Percentiles rank a stretch among this genome's conserved stretches.
These are phyloP conservation scores for Bathynomus jamesi DNA, from an alignment of 1,140 invertebrate species.

Conservation along the genomic window DNA sequence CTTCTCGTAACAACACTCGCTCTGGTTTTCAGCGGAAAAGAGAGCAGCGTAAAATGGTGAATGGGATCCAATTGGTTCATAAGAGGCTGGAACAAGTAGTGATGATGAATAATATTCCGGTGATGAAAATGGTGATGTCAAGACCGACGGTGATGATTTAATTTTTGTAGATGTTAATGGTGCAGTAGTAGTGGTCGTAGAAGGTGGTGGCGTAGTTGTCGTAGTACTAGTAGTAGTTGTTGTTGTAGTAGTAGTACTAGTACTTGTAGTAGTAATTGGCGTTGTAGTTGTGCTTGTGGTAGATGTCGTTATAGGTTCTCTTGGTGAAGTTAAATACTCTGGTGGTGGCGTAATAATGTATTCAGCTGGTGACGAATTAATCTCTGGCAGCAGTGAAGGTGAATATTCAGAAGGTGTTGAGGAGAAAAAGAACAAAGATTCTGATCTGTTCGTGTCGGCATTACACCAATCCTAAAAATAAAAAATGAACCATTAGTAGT, in stretches of 20 bases:
- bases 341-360: too few relatives aligned
- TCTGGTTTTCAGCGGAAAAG: slow-evolving; percentile 12
- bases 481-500: too few relatives aligned
- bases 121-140: background rate
- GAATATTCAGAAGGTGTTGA: background rate
- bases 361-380: too few relatives aligned
- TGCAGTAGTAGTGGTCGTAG: background rate
- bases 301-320: background rate
- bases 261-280: background rate
- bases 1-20: slow-evolving; percentile 16
- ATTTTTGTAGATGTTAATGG: too few relatives aligned
- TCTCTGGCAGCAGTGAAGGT: too few relatives aligned
- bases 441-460: background rate
- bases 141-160: background rate
- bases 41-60: slow-evolving; percentile 1
- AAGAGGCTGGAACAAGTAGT: background rate
- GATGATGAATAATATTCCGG: background rate
- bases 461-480: background rate
- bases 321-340: too few relatives aligned
- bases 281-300: background rate
- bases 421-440: background rate
- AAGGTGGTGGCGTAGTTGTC: background rate
- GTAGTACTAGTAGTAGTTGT: background rate
- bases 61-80: background rate
- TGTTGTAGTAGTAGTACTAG: background rate